phyloP scores from a whole-genome alignment of 2,888 invertebrate species.

The Scaptodrosophila latifasciaeformis region DNA sequence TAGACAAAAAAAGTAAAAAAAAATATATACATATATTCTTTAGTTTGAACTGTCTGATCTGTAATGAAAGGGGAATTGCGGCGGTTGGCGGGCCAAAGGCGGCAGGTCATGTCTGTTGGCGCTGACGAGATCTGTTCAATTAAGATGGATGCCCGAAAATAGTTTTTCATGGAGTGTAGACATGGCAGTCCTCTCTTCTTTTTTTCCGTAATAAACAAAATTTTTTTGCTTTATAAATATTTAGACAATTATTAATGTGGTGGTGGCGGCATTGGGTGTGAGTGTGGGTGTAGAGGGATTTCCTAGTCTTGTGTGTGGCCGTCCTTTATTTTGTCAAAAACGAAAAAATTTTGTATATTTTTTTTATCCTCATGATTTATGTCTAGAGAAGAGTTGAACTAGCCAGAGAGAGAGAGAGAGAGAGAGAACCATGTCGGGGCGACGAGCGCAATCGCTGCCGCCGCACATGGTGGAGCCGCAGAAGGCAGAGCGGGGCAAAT shows the following conservation, averaged over 20 bases:
- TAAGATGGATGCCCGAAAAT: conserved; percentile 33
- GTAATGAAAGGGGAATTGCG: conserved; percentile 24
- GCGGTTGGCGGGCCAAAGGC: neutral
- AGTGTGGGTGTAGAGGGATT: conserved; percentile 8
- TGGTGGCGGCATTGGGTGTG: conserved; percentile 2
- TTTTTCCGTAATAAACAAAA: conserved; percentile 11
- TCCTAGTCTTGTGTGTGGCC: conserved; percentile 1
- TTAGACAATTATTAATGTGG: conserved; percentile 48
- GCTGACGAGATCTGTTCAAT: conserved; percentile 13
- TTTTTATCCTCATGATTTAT: conserved; percentile 34
- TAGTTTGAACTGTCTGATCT: conserved; percentile 14
- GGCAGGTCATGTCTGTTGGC: neutral
- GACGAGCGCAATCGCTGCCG: conserved; percentile 72
- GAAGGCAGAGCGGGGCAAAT: conserved; percentile 71
- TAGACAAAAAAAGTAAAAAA: too few species aligned
- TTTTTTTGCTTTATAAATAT: conserved; percentile 46
- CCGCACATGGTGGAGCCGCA: conserved; percentile 66
- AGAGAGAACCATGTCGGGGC: conserved; percentile 70
- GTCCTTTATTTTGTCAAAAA: conserved; percentile 19
- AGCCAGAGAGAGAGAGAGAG: too few species aligned
- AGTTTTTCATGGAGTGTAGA: conserved; percentile 34
- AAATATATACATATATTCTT: too few species aligned
- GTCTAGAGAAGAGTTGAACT: conserved; percentile 47
- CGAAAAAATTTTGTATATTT: conserved; percentile 3
- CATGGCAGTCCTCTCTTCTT: neutral